Evolutionary conservation across 2,113 vertebrate genomes (phyloP).

Genomic region (Zeus faber): DNA sequence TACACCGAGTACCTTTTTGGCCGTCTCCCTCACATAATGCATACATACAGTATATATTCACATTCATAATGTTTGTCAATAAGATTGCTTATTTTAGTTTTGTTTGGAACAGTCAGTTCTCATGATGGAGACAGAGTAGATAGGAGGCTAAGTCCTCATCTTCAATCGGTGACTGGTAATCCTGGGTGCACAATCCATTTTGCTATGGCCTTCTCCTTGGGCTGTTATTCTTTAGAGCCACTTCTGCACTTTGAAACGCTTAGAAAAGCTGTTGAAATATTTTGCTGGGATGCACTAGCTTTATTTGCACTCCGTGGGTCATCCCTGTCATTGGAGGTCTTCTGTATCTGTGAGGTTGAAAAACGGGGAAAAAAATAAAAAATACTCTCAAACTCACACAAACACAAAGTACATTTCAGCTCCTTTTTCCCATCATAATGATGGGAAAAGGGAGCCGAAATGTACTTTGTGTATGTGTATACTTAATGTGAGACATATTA

Average conservation of each 20-base stretch:
- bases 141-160: conserved; percentile 24
- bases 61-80: conserved; percentile 13
- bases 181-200: conserved; percentile 28
- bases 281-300: conserved; percentile 17
- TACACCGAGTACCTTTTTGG: too few relatives aligned
- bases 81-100: conserved; percentile 29
- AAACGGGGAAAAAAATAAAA: neutral
- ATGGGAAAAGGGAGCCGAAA: too few relatives aligned
- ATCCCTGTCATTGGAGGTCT: conserved; percentile 17
- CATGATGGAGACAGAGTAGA: conserved; percentile 24
- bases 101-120: conserved; percentile 24
- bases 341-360: conserved; percentile 19
- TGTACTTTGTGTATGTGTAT: neutral
- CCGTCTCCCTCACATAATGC: too few relatives aligned
- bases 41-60: too few relatives aligned
- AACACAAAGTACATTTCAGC: neutral
- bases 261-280: conserved; percentile 18
- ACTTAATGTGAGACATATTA: too few relatives aligned
- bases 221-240: conserved; percentile 28
- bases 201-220: conserved; percentile 21
- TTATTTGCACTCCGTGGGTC: conserved; percentile 23
- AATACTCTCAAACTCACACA: neutral
- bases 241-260: conserved; percentile 21
- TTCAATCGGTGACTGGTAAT: conserved; percentile 16
- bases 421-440: neutral